A percentile compares a stretch with the other conserved stretches of the same genome.
Conservation (phyloP, 1,140 invertebrate genomes). For the Drosophila hydei region DNA sequence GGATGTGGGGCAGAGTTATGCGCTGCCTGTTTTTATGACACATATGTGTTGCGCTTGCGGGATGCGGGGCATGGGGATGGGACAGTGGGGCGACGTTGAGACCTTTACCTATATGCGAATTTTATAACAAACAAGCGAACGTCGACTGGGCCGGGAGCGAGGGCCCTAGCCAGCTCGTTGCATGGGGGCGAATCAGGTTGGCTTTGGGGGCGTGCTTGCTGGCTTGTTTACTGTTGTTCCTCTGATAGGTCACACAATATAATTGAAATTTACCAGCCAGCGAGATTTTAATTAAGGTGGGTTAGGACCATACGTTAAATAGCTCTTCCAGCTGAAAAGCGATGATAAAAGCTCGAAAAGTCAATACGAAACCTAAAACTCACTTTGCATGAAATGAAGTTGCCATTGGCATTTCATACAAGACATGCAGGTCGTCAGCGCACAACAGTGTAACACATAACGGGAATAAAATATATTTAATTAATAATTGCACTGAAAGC, state of each 20-base stretch:
- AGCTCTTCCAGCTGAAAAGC: not conserved
- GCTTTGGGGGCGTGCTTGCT: not conserved
- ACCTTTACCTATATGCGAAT: slow-evolving; percentile 45
- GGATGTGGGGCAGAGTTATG: slow-evolving; percentile 59
- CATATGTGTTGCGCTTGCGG: slow-evolving; percentile 44
- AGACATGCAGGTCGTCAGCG: too few relatives aligned
- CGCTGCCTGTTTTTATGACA: slow-evolving; percentile 75
- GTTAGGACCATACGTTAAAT: slow-evolving; percentile 1
- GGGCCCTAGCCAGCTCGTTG: not conserved
- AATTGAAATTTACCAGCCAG: slow-evolving; percentile 65
- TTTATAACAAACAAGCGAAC: slow-evolving; percentile 41
- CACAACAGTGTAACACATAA: too few relatives aligned
- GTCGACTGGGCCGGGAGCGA: not conserved
- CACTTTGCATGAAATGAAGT: too few relatives aligned
- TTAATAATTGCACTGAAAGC: too few relatives aligned
- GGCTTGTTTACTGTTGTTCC: slow-evolving; percentile 72
- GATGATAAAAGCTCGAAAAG: not conserved
- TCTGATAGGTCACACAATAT: slow-evolving; percentile 76
- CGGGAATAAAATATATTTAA: too few relatives aligned
- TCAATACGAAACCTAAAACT: not conserved
- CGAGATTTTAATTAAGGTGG: slow-evolving; percentile 61
- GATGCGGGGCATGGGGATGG: not conserved
- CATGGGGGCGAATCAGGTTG: slow-evolving; percentile 3
- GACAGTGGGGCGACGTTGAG: not conserved
- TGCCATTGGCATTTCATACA: too few relatives aligned